These are phyloP conservation scores for Bovichtus diacanthus DNA, from an alignment of 2,797 vertebrate species.

Conservation along the genomic window DNA sequence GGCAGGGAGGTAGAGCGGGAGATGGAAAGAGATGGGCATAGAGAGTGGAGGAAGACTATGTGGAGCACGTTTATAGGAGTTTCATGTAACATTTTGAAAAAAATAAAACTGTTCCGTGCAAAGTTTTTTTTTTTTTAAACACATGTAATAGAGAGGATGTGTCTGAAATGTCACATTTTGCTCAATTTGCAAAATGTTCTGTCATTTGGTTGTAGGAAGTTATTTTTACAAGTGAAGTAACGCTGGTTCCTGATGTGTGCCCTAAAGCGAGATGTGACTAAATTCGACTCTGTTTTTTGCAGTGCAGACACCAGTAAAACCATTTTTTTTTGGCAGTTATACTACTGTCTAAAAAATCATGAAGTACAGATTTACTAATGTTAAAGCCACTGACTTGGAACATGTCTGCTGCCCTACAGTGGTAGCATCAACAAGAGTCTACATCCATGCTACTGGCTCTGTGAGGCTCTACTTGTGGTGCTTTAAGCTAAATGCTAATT, in stretches of 20 bases:
- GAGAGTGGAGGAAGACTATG: neutral
- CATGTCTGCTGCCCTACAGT: too few species aligned
- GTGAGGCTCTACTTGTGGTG: too few species aligned
- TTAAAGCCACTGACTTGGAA: neutral
- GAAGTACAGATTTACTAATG: neutral
- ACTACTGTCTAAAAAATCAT: neutral
- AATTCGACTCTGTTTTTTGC: neutral
- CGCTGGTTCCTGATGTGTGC: neutral
- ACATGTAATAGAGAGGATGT: neutral
- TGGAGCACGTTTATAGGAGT: neutral
- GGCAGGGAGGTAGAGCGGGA: neutral
- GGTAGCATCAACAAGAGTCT: neutral
- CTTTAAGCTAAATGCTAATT: too few species aligned
- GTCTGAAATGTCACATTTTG: neutral
- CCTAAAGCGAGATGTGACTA: neutral
- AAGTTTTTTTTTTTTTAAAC: neutral
- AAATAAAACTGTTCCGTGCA: constrained; percentile 1
- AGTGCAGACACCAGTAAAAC: neutral
- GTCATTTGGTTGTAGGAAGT: neutral
- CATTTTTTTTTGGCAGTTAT: neutral
- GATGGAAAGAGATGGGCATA: constrained; percentile 39
- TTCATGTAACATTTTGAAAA: constrained; percentile 27
- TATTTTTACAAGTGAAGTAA: neutral
- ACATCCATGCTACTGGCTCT: neutral
- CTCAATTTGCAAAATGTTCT: constrained; percentile 15